Conservation (phyloP, 2,113 vertebrate species). For the Chroicocephalus ridibundus region DNA sequence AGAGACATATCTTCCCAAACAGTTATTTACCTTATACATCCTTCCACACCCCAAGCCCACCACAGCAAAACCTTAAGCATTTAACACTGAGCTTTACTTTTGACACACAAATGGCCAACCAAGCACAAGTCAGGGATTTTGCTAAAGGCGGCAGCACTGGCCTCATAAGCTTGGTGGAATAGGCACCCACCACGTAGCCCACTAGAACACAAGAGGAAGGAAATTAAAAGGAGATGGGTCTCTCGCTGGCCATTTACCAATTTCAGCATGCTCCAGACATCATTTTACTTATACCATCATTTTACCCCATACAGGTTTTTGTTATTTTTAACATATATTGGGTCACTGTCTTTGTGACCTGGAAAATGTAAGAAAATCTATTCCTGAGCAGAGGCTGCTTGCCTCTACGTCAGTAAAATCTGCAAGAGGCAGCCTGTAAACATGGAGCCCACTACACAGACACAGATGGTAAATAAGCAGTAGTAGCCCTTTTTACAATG, state of each 20-base stretch:
- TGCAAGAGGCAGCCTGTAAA: background rate
- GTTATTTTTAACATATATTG: constrained; percentile 39
- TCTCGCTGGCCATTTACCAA: background rate
- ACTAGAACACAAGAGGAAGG: background rate
- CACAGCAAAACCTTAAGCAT: background rate
- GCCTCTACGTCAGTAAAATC: background rate
- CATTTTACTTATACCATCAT: background rate
- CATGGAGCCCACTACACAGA: accelerated
- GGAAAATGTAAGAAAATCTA: constrained; percentile 49
- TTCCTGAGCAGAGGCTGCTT: constrained; percentile 9
- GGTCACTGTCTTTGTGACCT: constrained; percentile 42
- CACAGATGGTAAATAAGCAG: background rate
- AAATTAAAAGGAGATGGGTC: background rate
- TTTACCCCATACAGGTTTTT: background rate
- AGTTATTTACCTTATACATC: background rate
- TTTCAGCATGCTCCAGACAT: background rate
- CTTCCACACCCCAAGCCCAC: background rate
- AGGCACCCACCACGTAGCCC: background rate
- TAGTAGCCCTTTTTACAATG: background rate
- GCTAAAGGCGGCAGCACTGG: background rate
- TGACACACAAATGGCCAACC: background rate
- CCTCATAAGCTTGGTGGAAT: background rate
- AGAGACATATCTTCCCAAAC: background rate
- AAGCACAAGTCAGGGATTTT: background rate
- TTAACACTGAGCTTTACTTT: background rate